These are phyloP conservation scores for Stigmatopora nigra DNA, from an alignment of 2,113 vertebrate species.

Conservation along the genomic window DNA sequence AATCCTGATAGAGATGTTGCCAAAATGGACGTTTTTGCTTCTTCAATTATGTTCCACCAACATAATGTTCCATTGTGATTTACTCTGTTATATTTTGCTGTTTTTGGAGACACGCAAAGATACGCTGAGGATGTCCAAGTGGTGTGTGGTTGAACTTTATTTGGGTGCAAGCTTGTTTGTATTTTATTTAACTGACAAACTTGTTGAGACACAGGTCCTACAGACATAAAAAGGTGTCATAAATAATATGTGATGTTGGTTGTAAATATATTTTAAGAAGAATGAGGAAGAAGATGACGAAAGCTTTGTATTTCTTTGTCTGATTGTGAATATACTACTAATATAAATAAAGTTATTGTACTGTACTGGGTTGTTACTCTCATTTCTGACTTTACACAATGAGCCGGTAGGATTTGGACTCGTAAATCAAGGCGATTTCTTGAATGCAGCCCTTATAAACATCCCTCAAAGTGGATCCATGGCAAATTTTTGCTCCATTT, in stretches of 20 bases:
- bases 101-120: too few relatives aligned
- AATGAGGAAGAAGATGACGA: too few relatives aligned
- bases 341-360: background rate
- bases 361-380: background rate
- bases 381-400: background rate
- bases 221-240: background rate
- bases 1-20: background rate
- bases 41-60: background rate
- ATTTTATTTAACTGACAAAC: background rate
- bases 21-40: background rate
- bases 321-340: background rate
- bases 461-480: background rate
- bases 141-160: background rate
- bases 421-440: background rate
- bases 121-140: background rate
- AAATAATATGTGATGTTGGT: background rate
- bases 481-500: background rate
- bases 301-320: background rate
- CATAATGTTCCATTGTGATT: too few relatives aligned
- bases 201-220: background rate
- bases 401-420: background rate
- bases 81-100: too few relatives aligned
- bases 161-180: background rate
- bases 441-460: background rate
- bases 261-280: background rate